phyloP scores from a whole-genome alignment of 2,113 vertebrate species.

The Fregata magnificens region DNA sequence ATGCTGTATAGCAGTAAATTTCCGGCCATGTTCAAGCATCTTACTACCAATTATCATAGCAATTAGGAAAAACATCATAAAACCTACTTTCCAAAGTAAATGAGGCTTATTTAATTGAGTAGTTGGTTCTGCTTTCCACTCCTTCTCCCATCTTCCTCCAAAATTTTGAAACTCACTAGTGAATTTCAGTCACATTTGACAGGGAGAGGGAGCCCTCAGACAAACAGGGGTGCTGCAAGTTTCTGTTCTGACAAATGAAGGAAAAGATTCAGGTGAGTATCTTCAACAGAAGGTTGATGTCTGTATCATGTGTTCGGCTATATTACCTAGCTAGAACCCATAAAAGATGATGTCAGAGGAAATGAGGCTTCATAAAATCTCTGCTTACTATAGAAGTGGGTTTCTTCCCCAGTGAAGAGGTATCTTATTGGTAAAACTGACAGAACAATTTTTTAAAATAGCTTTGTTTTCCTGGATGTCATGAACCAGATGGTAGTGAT shows the following conservation, averaged over 20 bases:
- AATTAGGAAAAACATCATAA: background rate
- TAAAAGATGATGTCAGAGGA: background rate
- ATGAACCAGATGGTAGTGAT: background rate
- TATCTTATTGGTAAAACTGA: background rate
- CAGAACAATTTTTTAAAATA: background rate
- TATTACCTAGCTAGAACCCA: background rate
- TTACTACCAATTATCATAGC: background rate
- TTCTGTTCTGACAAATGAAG: background rate
- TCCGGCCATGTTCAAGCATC: background rate
- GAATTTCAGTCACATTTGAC: background rate
- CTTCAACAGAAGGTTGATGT: background rate
- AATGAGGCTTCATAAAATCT: background rate
- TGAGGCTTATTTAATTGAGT: background rate
- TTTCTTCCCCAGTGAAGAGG: background rate
- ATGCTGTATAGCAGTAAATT: background rate
- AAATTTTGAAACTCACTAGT: background rate
- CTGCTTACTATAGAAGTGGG: background rate
- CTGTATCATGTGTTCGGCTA: accelerated
- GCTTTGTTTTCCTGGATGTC: background rate
- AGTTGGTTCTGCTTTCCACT: background rate
- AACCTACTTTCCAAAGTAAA: background rate
- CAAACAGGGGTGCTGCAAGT: background rate
- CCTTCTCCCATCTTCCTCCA: background rate
- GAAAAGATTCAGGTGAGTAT: background rate
- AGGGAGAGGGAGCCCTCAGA: background rate